Percentiles rank a stretch among this genome's conserved stretches.
Evolutionary conservation across 2,797 vertebrate genomes (phyloP).

Genomic region (Ctenopoma multispine): DNA sequence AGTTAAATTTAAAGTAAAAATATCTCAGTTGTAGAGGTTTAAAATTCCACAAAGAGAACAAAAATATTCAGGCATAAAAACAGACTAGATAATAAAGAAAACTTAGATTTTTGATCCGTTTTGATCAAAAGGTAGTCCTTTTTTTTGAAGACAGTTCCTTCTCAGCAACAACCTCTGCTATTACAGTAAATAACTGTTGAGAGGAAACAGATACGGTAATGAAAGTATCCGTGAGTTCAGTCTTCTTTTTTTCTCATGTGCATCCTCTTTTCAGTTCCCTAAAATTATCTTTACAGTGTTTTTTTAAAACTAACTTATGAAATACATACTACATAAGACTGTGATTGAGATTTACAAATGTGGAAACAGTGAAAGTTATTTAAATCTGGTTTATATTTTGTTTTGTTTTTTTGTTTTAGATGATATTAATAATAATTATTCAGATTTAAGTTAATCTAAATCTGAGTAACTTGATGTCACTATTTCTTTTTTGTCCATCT

Average conservation of each 20-base stretch:
- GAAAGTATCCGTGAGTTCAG: not conserved
- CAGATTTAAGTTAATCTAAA: not conserved
- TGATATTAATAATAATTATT: not conserved
- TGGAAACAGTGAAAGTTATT: not conserved
- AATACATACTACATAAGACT: not conserved
- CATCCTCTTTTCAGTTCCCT: constrained; percentile 72
- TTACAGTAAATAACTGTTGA: not conserved
- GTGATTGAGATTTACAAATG: too few species aligned
- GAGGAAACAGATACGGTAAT: constrained; percentile 18
- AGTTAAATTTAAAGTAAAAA: not conserved
- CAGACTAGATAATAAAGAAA: not conserved
- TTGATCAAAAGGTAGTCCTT: not conserved
- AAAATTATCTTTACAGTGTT: not conserved
- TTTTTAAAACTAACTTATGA: not conserved
- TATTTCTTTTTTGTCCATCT: not conserved
- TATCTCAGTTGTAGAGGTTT: not conserved
- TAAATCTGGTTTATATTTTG: not conserved
- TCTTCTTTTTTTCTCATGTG: not conserved
- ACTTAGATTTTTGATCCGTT: too few species aligned
- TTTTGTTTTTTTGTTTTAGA: not conserved
- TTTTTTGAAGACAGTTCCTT: not conserved
- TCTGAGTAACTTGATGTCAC: not conserved
- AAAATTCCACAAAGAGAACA: not conserved
- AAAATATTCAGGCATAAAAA: not conserved
- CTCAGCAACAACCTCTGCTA: not conserved